phyloP scores from a whole-genome alignment of 37 sponge, comb jelly and placozoan species.

The Eunapius fragilis region DNA sequence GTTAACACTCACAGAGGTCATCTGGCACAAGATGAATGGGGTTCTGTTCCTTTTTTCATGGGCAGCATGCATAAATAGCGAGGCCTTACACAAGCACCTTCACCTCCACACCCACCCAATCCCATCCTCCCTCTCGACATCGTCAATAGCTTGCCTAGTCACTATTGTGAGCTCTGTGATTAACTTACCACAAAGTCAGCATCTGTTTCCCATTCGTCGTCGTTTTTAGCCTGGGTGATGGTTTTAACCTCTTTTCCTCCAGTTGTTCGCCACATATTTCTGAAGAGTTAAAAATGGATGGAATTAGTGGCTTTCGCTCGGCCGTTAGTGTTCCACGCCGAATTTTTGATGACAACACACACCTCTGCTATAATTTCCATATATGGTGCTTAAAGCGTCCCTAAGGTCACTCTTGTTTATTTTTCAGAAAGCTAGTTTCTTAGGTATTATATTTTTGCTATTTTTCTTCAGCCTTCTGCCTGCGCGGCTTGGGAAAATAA shows the following conservation, averaged over 20 bases:
- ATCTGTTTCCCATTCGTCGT: slow-evolving; percentile 99
- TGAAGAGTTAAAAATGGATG: neutral
- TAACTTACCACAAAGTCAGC: slow-evolving; percentile 92
- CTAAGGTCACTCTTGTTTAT: no score
- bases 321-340: neutral
- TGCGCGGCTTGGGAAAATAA: neutral
- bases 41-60: no score
- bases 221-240: slow-evolving; percentile 59
- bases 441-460: no score
- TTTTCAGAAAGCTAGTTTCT: no score
- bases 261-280: slow-evolving; percentile 67
- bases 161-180: neutral
- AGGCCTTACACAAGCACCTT: no score
- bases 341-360: neutral
- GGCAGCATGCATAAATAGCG: no score
- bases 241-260: slow-evolving; percentile 64
- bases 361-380: neutral
- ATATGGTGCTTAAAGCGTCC: neutral
- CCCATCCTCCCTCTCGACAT: neutral
- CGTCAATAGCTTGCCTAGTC: neutral
- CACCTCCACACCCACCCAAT: neutral
- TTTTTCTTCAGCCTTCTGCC: no score
- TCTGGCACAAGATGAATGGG: no score
- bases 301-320: neutral
- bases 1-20: no score